These are phyloP conservation scores for Pseudorasbora parva DNA, from an alignment of 2,113 vertebrate genomes.

Conservation along the genomic window DNA sequence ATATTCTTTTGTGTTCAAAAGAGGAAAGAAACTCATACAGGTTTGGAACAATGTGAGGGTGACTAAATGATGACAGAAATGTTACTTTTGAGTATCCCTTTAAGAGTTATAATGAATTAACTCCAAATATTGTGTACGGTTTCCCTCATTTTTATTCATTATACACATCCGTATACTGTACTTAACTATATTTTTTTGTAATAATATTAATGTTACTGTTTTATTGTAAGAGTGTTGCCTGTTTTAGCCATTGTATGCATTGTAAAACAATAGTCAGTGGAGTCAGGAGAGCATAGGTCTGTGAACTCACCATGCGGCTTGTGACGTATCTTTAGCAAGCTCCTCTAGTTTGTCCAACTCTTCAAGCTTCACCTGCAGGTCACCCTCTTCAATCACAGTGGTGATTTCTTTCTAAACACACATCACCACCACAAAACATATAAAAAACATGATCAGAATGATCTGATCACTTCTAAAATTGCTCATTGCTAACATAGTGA, in stretches of 20 bases:
- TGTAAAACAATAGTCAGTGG: not conserved
- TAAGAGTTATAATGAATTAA: no score
- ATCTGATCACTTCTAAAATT: not conserved
- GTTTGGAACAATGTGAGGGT: no score
- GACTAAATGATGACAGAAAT: no score
- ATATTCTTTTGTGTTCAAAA: no score
- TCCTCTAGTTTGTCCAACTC: slow-evolving; percentile 75
- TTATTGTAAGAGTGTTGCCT: no score
- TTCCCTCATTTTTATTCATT: no score
- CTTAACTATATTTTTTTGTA: no score
- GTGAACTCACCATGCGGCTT: slow-evolving; percentile 71
- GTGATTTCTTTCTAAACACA: slow-evolving; percentile 73
- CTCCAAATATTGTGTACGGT: no score
- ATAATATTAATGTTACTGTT: no score
- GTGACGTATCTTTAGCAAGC: slow-evolving; percentile 61
- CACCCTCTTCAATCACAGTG: slow-evolving; percentile 73
- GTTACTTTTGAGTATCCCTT: no score
- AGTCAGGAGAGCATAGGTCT: not conserved
- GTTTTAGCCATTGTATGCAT: not conserved
- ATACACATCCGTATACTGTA: no score
- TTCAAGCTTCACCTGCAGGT: slow-evolving; percentile 71
- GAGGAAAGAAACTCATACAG: no score
- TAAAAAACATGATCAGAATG: not conserved
- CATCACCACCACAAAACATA: not conserved
- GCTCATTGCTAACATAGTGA: not conserved